phyloP scores from a whole-genome alignment of 2,113 vertebrate genomes.

The Aix galericulata region DNA sequence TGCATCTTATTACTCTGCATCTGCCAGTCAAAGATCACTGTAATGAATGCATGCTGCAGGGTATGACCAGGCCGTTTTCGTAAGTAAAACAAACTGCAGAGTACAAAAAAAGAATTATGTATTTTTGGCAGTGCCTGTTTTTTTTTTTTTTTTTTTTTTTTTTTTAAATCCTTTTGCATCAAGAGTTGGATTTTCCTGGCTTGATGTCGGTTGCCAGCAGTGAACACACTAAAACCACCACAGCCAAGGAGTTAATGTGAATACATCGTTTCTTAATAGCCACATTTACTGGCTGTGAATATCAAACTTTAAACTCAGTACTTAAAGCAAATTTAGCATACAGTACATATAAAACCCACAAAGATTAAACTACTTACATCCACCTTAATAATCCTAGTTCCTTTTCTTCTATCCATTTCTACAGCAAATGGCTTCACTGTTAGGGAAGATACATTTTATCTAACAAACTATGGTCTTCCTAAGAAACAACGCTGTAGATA shows the following conservation, averaged over 20 bases:
- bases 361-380: conserved; percentile 49
- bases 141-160: conserved; percentile 39
- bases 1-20: conserved; percentile 82
- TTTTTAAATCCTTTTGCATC: conserved; percentile 62
- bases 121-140: conserved; percentile 66
- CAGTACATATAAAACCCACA: conserved; percentile 10
- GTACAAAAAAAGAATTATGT: conserved; percentile 75
- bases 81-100: conserved; percentile 80
- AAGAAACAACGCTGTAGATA: conserved; percentile 14
- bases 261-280: conserved; percentile 68
- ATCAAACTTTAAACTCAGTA: conserved; percentile 43
- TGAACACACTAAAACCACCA: conserved; percentile 8
- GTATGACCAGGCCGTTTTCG: conserved; percentile 78
- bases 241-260: conserved; percentile 52
- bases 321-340: conserved; percentile 65
- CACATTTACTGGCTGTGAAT: conserved; percentile 60
- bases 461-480: neutral
- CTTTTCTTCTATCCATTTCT: conserved; percentile 47
- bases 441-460: neutral
- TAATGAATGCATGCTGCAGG: conserved; percentile 82
- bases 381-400: conserved; percentile 17
- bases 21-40: conserved; percentile 83
- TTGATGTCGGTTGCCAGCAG: conserved; percentile 48
- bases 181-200: conserved; percentile 72
- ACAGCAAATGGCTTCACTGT: conserved; percentile 23